These are phyloP conservation scores for Sinelater perroti DNA, from an alignment of 2,888 invertebrate genomes.

Conservation along the genomic window DNA sequence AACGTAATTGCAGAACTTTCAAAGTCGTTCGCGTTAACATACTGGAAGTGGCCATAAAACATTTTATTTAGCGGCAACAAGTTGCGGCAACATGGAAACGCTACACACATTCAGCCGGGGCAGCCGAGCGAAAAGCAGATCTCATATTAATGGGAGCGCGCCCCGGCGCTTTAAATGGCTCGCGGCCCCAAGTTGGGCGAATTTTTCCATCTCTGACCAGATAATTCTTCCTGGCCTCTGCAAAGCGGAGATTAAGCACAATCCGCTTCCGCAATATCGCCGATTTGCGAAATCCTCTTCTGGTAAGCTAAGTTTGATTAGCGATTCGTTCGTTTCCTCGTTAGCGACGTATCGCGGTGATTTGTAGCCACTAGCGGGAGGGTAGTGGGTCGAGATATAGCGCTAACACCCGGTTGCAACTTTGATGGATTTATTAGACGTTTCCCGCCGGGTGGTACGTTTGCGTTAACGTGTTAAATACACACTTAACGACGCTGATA, in stretches of 20 bases:
- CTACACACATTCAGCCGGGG: conserved; percentile 4
- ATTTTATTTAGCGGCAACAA: conserved; percentile 25
- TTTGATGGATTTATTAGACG: conserved; percentile 47
- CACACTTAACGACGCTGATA: conserved; percentile 22
- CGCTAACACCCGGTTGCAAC: conserved; percentile 44
- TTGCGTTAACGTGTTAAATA: conserved; percentile 34
- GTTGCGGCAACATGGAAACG: conserved; percentile 16
- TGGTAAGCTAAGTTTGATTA: conserved; percentile 37
- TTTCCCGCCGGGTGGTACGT: conserved; percentile 39
- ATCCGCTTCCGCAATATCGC: background rate
- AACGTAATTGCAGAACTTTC: conserved; percentile 24
- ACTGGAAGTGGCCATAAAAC: conserved; percentile 15
- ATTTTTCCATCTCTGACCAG: no score
- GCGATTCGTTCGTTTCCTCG: conserved; percentile 42
- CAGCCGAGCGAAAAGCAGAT: conserved; percentile 13
- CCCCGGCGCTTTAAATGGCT: background rate
- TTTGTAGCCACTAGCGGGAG: conserved; percentile 38
- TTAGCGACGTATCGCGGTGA: conserved; percentile 42
- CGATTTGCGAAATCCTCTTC: conserved; percentile 7
- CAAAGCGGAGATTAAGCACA: no score
- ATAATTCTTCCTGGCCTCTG: no score
- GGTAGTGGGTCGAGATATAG: conserved; percentile 42
- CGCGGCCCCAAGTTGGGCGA: no score
- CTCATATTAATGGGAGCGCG: background rate
- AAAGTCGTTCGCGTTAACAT: conserved; percentile 19